Percentiles rank a stretch among this genome's conserved stretches.
phyloP scores from a whole-genome alignment of 1,140 invertebrate genomes.

The Chelonus insularis region DNA sequence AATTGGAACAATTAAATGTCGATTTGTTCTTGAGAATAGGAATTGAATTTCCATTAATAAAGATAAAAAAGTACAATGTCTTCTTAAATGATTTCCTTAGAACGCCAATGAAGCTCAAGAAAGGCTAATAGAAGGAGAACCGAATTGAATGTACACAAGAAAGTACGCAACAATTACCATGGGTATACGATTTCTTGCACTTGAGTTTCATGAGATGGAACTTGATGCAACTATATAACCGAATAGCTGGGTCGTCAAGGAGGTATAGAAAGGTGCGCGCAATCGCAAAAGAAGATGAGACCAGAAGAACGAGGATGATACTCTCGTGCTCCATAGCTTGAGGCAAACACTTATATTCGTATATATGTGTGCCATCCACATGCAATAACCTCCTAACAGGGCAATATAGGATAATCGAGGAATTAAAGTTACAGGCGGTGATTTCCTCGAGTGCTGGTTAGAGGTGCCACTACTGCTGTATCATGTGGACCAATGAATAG shows the following conservation, averaged over 20 bases:
- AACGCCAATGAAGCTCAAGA: too few species aligned
- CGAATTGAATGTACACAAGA: too few species aligned
- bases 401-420: constrained; percentile 55
- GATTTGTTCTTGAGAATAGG: too few species aligned
- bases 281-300: constrained; percentile 2
- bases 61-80: too few species aligned
- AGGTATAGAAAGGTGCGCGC: background rate
- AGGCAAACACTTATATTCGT: background rate
- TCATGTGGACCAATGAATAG: too few species aligned
- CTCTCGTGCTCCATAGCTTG: constrained; percentile 1
- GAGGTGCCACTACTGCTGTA: constrained; percentile 1
- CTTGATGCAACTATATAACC: background rate
- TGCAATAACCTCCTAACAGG: constrained; percentile 24
- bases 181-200: constrained; percentile 26
- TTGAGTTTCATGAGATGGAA: background rate
- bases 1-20: too few species aligned
- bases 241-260: background rate
- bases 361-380: background rate
- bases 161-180: too few species aligned
- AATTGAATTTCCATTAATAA: too few species aligned
- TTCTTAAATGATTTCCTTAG: too few species aligned
- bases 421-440: constrained; percentile 55
- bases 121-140: too few species aligned
- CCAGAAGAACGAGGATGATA: background rate
- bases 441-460: constrained; percentile 44